A percentile compares a stretch with the other conserved stretches of the same genome.
Evolutionary conservation across 1,140 invertebrate species (phyloP).

Genomic region (Lepeophtheirus salmonis): DNA sequence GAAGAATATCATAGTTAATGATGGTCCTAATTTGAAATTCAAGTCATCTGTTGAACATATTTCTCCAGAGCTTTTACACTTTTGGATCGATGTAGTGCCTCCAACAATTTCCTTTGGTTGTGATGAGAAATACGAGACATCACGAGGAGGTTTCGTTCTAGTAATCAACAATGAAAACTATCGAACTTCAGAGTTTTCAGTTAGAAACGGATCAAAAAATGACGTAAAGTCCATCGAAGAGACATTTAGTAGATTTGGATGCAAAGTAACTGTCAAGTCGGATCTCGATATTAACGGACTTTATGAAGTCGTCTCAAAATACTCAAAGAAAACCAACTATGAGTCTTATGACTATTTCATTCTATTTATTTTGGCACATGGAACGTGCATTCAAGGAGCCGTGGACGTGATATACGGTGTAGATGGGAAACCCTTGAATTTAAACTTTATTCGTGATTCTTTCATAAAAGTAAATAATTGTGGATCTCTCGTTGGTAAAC

Average conservation of each 20-base stretch:
- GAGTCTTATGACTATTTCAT: background rate
- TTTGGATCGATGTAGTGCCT: background rate
- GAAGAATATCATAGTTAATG: background rate
- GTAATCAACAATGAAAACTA: background rate
- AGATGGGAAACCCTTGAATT: background rate
- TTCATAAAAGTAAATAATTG: background rate
- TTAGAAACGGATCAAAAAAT: background rate
- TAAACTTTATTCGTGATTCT: background rate
- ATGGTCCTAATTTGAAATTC: background rate
- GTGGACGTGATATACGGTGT: background rate
- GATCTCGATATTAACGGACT: background rate
- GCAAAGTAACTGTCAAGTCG: background rate
- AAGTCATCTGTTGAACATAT: background rate
- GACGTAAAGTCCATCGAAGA: background rate
- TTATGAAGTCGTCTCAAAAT: background rate
- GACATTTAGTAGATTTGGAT: background rate
- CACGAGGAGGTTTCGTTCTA: background rate
- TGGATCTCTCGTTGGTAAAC: background rate
- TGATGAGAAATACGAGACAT: background rate
- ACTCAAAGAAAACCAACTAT: background rate
- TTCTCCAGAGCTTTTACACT: background rate
- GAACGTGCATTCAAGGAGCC: background rate
- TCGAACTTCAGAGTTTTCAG: background rate
- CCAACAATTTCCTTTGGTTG: background rate
- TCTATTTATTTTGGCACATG: background rate